A percentile compares a stretch with the other conserved stretches of the same genome.
Evolutionary conservation across 2,113 vertebrate species (phyloP).

Genomic region (Gorsachius goisagi): DNA sequence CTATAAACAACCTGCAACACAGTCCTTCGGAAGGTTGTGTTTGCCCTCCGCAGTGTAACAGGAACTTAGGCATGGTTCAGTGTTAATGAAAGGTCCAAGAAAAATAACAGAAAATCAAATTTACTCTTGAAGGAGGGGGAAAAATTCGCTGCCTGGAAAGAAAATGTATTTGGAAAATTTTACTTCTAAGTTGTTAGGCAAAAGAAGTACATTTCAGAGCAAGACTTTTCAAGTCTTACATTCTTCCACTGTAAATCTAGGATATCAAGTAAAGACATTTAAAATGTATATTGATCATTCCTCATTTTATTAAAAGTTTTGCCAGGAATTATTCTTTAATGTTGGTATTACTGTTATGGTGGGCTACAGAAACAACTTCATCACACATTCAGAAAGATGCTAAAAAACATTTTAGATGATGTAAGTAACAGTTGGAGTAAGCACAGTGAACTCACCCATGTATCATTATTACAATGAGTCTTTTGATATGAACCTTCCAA

Average conservation of each 20-base stretch:
- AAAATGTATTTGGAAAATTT: constrained; percentile 15
- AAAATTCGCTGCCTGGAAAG: background rate
- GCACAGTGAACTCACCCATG: background rate
- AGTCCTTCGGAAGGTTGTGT: background rate
- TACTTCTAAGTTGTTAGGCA: background rate
- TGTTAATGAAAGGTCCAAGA: constrained; percentile 5
- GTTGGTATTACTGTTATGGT: background rate
- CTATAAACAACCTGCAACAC: constrained; percentile 10
- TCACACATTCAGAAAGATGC: background rate
- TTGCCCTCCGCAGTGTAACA: background rate
- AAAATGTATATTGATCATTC: background rate
- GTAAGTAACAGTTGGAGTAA: background rate
- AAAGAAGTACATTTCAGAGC: background rate
- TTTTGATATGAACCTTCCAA: background rate
- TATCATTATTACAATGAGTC: background rate
- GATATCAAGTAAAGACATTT: background rate
- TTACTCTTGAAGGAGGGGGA: background rate
- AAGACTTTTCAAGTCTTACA: background rate
- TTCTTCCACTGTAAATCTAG: background rate
- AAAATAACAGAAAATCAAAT: constrained; percentile 36
- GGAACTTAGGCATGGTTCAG: background rate
- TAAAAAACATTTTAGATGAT: background rate
- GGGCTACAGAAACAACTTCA: background rate
- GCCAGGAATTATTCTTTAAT: background rate
- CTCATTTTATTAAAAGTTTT: background rate